These are phyloP conservation scores for Meteorus colon DNA, from an alignment of 2,888 invertebrate species.

Conservation along the genomic window DNA sequence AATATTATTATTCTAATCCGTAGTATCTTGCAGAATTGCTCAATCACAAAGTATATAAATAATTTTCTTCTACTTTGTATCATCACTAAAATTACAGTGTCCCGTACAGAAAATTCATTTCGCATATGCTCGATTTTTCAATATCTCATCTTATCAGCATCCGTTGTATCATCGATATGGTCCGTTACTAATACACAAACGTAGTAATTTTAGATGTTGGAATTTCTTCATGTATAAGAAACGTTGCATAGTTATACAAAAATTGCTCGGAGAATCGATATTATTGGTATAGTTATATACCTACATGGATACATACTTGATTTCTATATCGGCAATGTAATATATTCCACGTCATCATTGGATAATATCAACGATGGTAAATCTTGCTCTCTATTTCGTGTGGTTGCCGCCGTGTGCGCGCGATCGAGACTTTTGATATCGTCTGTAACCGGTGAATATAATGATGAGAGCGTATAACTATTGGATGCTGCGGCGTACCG, in stretches of 20 bases:
- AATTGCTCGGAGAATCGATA: not conserved
- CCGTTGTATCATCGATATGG: too few relatives aligned
- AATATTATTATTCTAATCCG: too few relatives aligned
- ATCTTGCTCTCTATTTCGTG: conserved; percentile 50
- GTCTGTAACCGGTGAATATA: conserved; percentile 56
- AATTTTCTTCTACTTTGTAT: too few relatives aligned
- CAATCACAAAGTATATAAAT: too few relatives aligned
- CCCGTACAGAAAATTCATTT: too few relatives aligned
- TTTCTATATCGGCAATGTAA: conserved; percentile 43
- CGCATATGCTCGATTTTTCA: too few relatives aligned
- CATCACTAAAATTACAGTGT: too few relatives aligned
- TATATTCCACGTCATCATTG: conserved; percentile 31
- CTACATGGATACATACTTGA: conserved; percentile 15
- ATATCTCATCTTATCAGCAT: too few relatives aligned
- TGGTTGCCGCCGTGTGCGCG: conserved; percentile 44
- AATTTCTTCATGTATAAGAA: too few relatives aligned
- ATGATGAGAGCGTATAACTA: conserved; percentile 65
- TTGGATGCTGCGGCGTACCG: conserved; percentile 69
- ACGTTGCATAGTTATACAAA: not conserved
- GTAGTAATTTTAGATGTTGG: too few relatives aligned
- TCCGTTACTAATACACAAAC: too few relatives aligned
- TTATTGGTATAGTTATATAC: not conserved
- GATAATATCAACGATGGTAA: conserved; percentile 19
- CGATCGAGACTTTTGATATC: conserved; percentile 66
- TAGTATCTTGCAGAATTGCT: too few relatives aligned